Percentiles rank a stretch among this genome's conserved stretches.
These are phyloP conservation scores for Anguilla japonica DNA, from an alignment of 2,113 vertebrate species.

Conservation along the genomic window DNA sequence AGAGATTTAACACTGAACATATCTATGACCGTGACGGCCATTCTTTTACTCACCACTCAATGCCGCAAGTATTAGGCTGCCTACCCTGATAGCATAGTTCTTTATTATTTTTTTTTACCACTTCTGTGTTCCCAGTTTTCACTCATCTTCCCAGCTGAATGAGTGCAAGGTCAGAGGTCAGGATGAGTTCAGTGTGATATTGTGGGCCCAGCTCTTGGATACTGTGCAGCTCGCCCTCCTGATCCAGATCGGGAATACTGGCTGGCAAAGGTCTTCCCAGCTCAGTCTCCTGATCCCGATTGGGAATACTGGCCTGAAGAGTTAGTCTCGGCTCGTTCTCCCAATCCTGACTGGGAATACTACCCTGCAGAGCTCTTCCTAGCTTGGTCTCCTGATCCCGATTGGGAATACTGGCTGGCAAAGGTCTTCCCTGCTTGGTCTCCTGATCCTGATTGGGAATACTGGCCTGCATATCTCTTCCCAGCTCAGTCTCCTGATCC, in stretches of 20 bases:
- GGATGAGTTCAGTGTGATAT: slow-evolving; percentile 25
- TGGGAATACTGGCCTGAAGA: neutral
- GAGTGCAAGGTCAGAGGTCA: slow-evolving; percentile 41
- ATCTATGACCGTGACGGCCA: no score
- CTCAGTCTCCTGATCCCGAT: neutral
- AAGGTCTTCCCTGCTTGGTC: neutral
- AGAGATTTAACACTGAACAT: no score
- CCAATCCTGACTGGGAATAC: neutral
- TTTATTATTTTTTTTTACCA: slow-evolving; percentile 39
- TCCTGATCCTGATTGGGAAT: neutral
- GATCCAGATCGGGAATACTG: neutral
- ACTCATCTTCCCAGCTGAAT: slow-evolving; percentile 67
- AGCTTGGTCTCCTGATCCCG: slow-evolving; percentile 19
- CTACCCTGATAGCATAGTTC: slow-evolving; percentile 49
- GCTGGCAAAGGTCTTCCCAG: neutral
- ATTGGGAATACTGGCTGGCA: neutral
- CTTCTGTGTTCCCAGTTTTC: slow-evolving; percentile 56
- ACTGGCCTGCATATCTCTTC: neutral
- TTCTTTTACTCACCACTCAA: neutral
- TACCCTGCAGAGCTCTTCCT: neutral
- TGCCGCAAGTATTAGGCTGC: slow-evolving; percentile 26
- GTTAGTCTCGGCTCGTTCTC: neutral
- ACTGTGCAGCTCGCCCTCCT: slow-evolving; percentile 12
- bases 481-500: slow-evolving; percentile 22
- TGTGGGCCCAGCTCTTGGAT: slow-evolving; percentile 8